phyloP scores from a whole-genome alignment of 2,888 invertebrate genomes.

The Cryptus armator region DNA sequence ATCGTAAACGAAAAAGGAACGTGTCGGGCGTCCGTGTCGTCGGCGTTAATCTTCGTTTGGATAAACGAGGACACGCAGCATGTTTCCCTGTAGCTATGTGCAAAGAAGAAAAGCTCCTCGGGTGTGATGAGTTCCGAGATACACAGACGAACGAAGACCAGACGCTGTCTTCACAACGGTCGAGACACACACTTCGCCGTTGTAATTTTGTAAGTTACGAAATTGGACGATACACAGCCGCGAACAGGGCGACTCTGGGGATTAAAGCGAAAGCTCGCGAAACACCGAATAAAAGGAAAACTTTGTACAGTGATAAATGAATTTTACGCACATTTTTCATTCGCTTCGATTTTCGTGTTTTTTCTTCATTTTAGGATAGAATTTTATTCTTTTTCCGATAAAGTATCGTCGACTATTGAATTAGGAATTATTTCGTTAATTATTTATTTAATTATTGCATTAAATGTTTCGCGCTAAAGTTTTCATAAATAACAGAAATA shows the following conservation, averaged over 20 bases:
- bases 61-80: background rate
- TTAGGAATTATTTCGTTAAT: too few species aligned
- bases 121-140: conserved; percentile 1
- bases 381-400: too few species aligned
- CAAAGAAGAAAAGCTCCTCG: conserved; percentile 17
- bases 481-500: too few species aligned
- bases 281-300: conserved; percentile 30
- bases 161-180: too few species aligned
- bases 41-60: conserved; percentile 26
- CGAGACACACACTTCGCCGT: background rate
- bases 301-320: background rate
- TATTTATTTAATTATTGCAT: too few species aligned
- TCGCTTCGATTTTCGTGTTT: conserved; percentile 14
- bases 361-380: background rate
- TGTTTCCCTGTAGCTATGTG: background rate
- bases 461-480: too few species aligned
- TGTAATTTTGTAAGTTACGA: conserved; percentile 22
- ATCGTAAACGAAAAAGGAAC: background rate
- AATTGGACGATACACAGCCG: conserved; percentile 28
- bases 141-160: background rate
- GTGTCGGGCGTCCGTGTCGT: conserved; percentile 1
- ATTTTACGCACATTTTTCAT: conserved; percentile 3
- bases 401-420: too few species aligned
- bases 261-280: background rate
- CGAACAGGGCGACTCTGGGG: background rate